Conservation (phyloP, 2,797 vertebrate genomes). For the Prunella strophiata region DNA sequence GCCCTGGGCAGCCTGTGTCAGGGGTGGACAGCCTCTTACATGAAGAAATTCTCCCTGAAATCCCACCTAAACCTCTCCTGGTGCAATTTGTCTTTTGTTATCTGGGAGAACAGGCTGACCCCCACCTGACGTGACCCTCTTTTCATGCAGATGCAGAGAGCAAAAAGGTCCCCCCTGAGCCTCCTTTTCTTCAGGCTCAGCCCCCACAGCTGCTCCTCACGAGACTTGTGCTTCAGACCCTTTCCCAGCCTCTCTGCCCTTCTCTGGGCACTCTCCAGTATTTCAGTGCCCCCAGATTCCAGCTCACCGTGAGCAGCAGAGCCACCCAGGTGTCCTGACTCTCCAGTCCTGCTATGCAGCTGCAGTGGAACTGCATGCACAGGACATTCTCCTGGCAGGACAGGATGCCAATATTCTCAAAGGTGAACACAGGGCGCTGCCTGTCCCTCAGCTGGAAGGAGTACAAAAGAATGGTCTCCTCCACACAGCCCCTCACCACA, state of each 20-base stretch:
- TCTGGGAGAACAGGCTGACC: not conserved
- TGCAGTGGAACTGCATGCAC: not conserved
- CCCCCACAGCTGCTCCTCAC: not conserved
- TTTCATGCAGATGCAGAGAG: not conserved
- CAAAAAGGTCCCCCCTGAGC: not conserved
- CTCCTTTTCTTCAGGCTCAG: not conserved
- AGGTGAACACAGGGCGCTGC: not conserved
- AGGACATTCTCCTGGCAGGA: not conserved
- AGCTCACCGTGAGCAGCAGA: not conserved
- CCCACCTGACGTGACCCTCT: not conserved
- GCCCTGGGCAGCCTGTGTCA: not conserved
- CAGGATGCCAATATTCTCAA: not conserved
- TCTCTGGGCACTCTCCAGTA: not conserved
- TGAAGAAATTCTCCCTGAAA: not conserved
- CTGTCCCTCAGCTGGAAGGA: not conserved
- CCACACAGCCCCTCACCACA: not conserved
- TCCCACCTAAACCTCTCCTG: not conserved
- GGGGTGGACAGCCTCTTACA: not conserved
- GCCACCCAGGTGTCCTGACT: not conserved
- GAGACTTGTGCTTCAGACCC: not conserved
- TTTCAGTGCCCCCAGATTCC: not conserved
- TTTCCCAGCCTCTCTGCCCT: not conserved
- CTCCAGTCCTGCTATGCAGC: not conserved
- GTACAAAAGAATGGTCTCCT: not conserved
- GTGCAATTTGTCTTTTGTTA: not conserved